These are phyloP conservation scores for Euclidia mi DNA, from an alignment of 2,888 invertebrate genomes.

Conservation along the genomic window DNA sequence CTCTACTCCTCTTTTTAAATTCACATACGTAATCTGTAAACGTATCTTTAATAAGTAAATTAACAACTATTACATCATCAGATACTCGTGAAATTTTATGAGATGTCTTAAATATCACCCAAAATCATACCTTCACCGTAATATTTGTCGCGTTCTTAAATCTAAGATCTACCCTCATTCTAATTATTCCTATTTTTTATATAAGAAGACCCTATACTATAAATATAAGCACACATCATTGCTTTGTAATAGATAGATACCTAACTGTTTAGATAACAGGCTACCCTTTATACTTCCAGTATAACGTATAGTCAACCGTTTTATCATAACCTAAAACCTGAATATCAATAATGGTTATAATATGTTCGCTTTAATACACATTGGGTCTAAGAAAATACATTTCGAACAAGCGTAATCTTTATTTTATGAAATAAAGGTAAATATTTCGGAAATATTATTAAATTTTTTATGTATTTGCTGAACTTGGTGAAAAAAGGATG, in stretches of 20 bases:
- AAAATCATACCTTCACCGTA: too few species aligned
- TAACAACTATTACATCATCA: too few species aligned
- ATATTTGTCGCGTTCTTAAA: too few species aligned
- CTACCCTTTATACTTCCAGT: slow-evolving; percentile 7
- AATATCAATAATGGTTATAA: slow-evolving; percentile 39
- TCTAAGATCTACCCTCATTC: slow-evolving; percentile 11
- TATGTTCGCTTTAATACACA: slow-evolving; percentile 37
- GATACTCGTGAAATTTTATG: too few species aligned
- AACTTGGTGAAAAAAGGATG: slow-evolving; percentile 12
- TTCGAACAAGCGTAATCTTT: slow-evolving; percentile 44
- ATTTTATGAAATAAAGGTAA: slow-evolving; percentile 26
- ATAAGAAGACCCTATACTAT: slow-evolving; percentile 3
- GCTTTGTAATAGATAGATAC: not conserved
- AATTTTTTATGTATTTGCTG: slow-evolving; percentile 17
- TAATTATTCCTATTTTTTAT: not conserved
- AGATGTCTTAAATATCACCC: too few species aligned
- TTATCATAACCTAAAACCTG: slow-evolving; percentile 13
- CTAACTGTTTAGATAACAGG: slow-evolving; percentile 6
- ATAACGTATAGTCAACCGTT: slow-evolving; percentile 8
- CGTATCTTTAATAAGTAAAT: too few species aligned
- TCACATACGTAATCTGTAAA: too few species aligned
- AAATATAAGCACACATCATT: slow-evolving; percentile 1
- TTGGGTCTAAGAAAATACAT: slow-evolving; percentile 39
- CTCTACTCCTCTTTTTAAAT: too few species aligned
- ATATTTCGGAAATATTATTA: slow-evolving; percentile 27